These are phyloP conservation scores for Dicrostonyx torquatus DNA, from an alignment of 2,797 vertebrate species.

Conservation along the genomic window DNA sequence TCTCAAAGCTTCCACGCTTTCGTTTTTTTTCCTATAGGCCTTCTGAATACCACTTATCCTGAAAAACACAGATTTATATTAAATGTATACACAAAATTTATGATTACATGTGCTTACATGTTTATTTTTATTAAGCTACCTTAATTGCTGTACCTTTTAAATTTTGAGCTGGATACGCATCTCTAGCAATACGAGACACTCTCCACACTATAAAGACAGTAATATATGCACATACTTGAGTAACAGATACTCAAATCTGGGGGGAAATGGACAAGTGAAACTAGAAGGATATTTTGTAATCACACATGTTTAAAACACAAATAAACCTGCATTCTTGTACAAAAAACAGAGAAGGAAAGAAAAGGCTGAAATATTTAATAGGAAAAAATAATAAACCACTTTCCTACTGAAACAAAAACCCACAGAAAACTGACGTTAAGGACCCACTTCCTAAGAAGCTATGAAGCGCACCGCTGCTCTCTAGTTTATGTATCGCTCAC, in stretches of 20 bases:
- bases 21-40: slow-evolving; percentile 92
- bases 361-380: background rate
- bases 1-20: slow-evolving; percentile 93
- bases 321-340: background rate
- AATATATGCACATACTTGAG: background rate
- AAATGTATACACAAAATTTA: slow-evolving; percentile 26
- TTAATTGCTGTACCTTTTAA: background rate
- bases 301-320: background rate
- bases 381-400: slow-evolving; percentile 1
- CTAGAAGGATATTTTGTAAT: background rate
- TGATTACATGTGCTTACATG: background rate
- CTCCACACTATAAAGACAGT: background rate
- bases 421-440: background rate
- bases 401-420: slow-evolving; percentile 33
- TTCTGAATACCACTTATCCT: slow-evolving; percentile 96
- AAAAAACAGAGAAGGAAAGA: background rate
- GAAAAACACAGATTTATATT: slow-evolving; percentile 79
- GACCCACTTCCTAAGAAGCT: background rate
- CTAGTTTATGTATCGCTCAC: background rate
- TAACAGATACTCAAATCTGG: background rate
- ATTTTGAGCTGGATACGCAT: background rate
- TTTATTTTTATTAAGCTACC: slow-evolving; percentile 13
- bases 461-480: background rate
- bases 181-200: background rate
- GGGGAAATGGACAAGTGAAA: too few species aligned